Base-by-base conservation (phyloP, 2,888 invertebrate genomes). In the Ochropacha duplaris region DNA sequence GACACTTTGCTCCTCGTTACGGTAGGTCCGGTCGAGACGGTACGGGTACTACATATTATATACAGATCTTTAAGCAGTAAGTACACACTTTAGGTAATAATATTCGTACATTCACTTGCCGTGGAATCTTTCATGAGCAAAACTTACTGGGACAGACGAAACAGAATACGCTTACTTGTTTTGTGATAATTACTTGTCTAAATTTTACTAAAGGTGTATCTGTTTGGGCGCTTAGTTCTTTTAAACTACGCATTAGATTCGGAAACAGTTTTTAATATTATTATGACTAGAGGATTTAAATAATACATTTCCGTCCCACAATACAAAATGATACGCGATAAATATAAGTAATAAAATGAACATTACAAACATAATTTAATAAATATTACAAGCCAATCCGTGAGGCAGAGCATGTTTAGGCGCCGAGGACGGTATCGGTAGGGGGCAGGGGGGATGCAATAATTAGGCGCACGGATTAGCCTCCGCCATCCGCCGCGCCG, bases 391-490 rank as follows among this genome's bases (percentile, higher is more conserved):
- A 36, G n/a, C 36, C n/a, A 24, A 24, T n/a, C 26, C 19, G 19
- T 16, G 19, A 19, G 19, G 44, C 9, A 9, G 9, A 44, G 44
- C 19, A 44, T 9, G 44, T 9, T 9, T 5, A 44, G 44, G 62
- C 50, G 61, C 58, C 34, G 61, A 64, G 19, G 22, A 49, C 57
- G 54, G 55, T 34, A 62, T 49, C 57, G 54, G 55, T 34, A 62
- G 57, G 62, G 57, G 49, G 55, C 55, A 54, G 57, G 60, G 68
- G 72, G 80, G 78, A 69, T 68, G 84, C 80, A 83, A 83, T 89
- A 90, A 90, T 89, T 87, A 90, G 87, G 78, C 80, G 76, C 76
- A 76, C 70, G 87, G 88, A 89, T 90, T 88, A 88, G 84, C 80
- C 78, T 78, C 81, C 73, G 72, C 44, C 44, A 44, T 44, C 44